phyloP scores from a whole-genome alignment of 2,113 vertebrate species.

The Bufo gargarizans region DNA sequence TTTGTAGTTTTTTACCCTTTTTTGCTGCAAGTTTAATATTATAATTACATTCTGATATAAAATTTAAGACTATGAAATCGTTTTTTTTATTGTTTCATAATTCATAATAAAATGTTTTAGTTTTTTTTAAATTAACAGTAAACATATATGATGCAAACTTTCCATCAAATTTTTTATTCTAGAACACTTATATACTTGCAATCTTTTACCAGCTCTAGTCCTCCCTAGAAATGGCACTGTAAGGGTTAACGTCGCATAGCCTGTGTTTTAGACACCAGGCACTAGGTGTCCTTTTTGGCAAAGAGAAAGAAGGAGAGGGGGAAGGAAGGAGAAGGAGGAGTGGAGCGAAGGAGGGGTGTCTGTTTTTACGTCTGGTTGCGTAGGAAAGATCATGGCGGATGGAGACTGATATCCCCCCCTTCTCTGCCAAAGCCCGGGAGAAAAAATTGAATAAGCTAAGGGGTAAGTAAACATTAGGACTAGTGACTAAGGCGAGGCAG shows the following conservation, averaged over 20 bases:
- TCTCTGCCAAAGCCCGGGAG: constrained; percentile 52
- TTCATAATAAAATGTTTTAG: no score
- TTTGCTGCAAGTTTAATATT: no score
- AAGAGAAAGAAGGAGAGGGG: constrained; percentile 35
- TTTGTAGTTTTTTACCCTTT: no score
- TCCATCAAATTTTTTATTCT: not conserved
- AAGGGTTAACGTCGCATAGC: constrained; percentile 6
- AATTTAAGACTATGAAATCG: no score
- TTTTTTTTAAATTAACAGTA: not conserved
- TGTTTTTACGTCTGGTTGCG: constrained; percentile 58
- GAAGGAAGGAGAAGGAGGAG: constrained; percentile 24
- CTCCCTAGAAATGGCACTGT: not conserved
- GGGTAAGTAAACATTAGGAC: constrained; percentile 27
- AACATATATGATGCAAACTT: not conserved
- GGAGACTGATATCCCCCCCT: constrained; percentile 47
- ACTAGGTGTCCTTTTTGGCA: constrained; percentile 52
- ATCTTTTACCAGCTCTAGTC: not conserved
- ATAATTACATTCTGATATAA: no score
- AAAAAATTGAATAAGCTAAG: constrained; percentile 24
- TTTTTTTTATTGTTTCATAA: no score
- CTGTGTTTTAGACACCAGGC: constrained; percentile 44
- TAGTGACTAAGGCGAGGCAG: not conserved
- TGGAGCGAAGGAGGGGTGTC: constrained; percentile 26
- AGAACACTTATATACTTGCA: not conserved
- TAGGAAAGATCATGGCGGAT: constrained; percentile 58